Percentiles rank a stretch among this genome's conserved stretches.
These are phyloP conservation scores for Pristionchus arcanus DNA, from an alignment of 2,888 invertebrate species.

Conservation along the genomic window DNA sequence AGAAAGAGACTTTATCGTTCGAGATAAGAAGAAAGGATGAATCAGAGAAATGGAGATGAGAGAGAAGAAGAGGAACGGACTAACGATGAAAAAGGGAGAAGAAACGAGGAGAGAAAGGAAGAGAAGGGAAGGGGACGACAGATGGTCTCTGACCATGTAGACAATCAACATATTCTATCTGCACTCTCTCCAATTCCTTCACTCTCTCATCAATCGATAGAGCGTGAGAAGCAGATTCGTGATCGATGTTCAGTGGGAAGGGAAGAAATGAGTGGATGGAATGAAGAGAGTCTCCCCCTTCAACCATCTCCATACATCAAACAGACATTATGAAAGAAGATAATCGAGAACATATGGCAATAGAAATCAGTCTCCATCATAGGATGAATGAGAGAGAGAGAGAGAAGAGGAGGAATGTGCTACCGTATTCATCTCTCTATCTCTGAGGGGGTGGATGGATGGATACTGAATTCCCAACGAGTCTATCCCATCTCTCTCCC, in stretches of 20 bases:
- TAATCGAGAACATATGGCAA: not conserved
- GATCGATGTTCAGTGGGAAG: not conserved
- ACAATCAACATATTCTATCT: not conserved
- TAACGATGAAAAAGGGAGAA: not conserved
- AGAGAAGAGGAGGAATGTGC: not conserved
- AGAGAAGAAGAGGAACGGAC: not conserved
- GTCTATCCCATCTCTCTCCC: not conserved
- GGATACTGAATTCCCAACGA: not conserved
- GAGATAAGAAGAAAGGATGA: slow-evolving; percentile 8
- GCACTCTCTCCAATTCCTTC: not conserved
- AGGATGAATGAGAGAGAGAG: not conserved
- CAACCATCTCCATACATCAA: slow-evolving; percentile 36
- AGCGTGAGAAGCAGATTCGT: not conserved
- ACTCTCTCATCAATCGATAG: slow-evolving; percentile 12
- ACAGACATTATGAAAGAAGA: slow-evolving; percentile 22
- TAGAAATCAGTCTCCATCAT: not conserved
- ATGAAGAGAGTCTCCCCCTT: not conserved
- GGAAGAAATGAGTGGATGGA: not conserved
- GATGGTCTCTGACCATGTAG: slow-evolving; percentile 48
- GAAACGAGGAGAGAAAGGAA: not conserved
- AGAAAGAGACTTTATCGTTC: slow-evolving; percentile 24
- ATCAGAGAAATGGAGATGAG: not conserved
- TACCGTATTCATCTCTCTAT: slow-evolving; percentile 17
- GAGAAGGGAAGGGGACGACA: not conserved
- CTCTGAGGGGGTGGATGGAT: slow-evolving; percentile 17